phyloP scores from a whole-genome alignment of 2,888 invertebrate genomes.

The Incurvaria masculella region DNA sequence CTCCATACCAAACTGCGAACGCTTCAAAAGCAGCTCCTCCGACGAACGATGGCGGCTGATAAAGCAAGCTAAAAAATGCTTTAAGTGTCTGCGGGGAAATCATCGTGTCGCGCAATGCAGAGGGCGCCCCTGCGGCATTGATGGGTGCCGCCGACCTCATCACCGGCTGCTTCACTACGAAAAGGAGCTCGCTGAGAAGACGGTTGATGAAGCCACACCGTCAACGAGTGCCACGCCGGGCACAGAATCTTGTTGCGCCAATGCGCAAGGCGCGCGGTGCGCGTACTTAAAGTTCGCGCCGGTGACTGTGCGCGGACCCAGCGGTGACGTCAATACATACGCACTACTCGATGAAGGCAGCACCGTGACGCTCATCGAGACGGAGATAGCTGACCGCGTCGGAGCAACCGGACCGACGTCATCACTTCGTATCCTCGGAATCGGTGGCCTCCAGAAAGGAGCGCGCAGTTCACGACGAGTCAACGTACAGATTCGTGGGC shows the following conservation, averaged over 20 bases:
- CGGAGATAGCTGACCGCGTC: conserved; percentile 2
- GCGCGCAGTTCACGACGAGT: not conserved
- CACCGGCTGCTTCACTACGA: not conserved
- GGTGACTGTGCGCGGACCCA: conserved; percentile 6
- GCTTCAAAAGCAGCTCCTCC: too few species aligned
- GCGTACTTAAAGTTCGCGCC: conserved; percentile 3
- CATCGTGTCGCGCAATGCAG: not conserved
- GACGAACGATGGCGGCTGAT: not conserved
- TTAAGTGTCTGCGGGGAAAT: not conserved
- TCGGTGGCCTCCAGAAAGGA: not conserved
- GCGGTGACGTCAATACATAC: conserved; percentile 5
- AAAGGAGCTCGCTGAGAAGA: too few species aligned
- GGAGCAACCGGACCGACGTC: conserved; percentile 9
- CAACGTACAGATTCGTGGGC: not conserved
- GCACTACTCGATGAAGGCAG: conserved; percentile 14
- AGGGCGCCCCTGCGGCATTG: not conserved
- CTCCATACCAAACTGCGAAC: too few species aligned
- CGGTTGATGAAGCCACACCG: too few species aligned
- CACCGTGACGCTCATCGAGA: conserved; percentile 9
- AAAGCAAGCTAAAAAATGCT: not conserved
- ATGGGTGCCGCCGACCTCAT: not conserved
- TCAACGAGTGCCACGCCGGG: too few species aligned
- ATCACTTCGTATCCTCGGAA: conserved; percentile 1
- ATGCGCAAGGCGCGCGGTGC: too few species aligned
- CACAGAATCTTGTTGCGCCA: too few species aligned